Evolutionary conservation across 1,140 invertebrate genomes (phyloP).

Genomic region (Pseudomyrmex cubaensis): DNA sequence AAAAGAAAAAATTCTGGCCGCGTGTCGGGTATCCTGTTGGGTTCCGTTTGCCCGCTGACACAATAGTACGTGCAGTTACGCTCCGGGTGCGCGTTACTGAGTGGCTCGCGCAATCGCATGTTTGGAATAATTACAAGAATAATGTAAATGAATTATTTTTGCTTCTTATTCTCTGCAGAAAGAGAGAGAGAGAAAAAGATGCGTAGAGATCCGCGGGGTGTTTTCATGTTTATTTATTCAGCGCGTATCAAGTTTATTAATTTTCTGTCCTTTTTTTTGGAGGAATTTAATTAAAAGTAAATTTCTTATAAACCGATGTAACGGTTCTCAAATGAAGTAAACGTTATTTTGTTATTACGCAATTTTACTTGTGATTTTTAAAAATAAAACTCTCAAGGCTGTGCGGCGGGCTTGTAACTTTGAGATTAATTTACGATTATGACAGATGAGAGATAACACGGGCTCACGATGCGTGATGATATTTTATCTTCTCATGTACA

Average conservation of each 20-base stretch:
- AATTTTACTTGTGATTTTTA: too few species aligned
- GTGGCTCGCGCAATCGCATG: constrained; percentile 66
- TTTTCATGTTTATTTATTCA: background rate
- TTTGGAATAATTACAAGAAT: constrained; percentile 72
- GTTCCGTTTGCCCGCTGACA: constrained; percentile 81
- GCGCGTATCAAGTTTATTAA: constrained; percentile 8
- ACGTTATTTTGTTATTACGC: background rate
- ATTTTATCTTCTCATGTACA: too few species aligned
- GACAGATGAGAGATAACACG: too few species aligned
- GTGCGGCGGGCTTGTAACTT: too few species aligned
- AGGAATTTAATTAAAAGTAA: constrained; percentile 20
- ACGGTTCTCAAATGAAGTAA: background rate
- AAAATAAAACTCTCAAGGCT: too few species aligned
- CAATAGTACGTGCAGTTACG: constrained; percentile 82
- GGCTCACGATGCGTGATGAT: too few species aligned
- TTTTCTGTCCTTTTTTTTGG: background rate
- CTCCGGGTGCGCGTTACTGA: constrained; percentile 69
- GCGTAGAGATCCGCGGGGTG: background rate
- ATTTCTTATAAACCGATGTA: background rate
- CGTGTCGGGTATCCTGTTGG: constrained; percentile 81
- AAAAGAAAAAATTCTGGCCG: constrained; percentile 78
- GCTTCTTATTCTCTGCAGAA: constrained; percentile 31
- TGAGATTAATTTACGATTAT: too few species aligned
- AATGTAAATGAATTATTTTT: constrained; percentile 33
- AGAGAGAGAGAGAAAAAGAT: background rate